Evolutionary conservation across 2,888 invertebrate genomes (phyloP).

Genomic region (Phanerotoma sp.): DNA sequence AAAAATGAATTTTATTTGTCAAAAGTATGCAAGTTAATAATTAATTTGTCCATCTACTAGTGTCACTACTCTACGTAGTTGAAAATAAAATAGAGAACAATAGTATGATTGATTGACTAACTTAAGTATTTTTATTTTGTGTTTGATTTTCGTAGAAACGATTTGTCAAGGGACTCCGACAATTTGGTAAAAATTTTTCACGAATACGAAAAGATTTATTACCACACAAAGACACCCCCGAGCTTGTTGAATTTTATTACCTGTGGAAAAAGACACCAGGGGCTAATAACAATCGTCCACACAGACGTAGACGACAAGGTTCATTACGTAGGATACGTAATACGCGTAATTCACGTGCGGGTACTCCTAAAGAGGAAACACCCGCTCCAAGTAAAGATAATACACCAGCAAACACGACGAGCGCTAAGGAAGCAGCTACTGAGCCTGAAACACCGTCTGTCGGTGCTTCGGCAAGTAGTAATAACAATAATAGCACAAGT

Average conservation of each 20-base stretch:
- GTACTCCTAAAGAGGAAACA: slow-evolving; percentile 73
- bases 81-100: no score
- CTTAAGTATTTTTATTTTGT: slow-evolving; percentile 12
- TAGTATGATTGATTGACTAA: neutral
- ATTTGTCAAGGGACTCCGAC: slow-evolving; percentile 97
- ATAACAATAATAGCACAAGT: slow-evolving; percentile 21
- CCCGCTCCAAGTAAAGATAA: slow-evolving; percentile 60
- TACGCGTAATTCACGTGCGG: slow-evolving; percentile 83
- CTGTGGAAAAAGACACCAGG: slow-evolving; percentile 99
- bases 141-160: slow-evolving; percentile 66
- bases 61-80: no score
- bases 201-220: slow-evolving; percentile 94
- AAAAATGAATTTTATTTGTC: no score
- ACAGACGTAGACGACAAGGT: slow-evolving; percentile 83
- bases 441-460: slow-evolving; percentile 55
- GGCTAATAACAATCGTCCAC: slow-evolving; percentile 94
- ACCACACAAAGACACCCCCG: slow-evolving; percentile 95
- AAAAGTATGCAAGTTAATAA: no score
- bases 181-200: slow-evolving; percentile 99
- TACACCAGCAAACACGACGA: slow-evolving; percentile 30
- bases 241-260: slow-evolving; percentile 98
- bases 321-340: slow-evolving; percentile 85
- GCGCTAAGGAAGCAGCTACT: slow-evolving; percentile 41
- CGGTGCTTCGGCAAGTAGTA: slow-evolving; percentile 59
- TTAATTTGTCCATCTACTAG: no score